Evolutionary conservation across 2,113 vertebrate species (phyloP).

Genomic region (Pungitius pungitius): DNA sequence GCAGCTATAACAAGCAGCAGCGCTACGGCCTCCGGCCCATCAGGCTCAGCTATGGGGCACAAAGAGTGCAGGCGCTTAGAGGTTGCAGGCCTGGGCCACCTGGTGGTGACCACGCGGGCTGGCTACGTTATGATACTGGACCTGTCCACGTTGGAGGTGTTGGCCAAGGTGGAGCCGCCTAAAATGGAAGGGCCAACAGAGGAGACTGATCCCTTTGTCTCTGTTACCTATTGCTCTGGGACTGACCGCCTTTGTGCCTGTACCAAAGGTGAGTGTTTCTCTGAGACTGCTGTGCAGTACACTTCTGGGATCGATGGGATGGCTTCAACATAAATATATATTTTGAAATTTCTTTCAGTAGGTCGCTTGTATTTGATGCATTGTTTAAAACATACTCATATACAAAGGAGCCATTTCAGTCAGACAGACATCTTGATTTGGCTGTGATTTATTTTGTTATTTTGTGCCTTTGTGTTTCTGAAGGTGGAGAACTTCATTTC

Average conservation of each 20-base stretch:
- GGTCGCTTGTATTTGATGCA: no score
- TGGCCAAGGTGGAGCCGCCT: slow-evolving; percentile 97
- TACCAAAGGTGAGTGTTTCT: slow-evolving; percentile 89
- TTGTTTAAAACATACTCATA: no score
- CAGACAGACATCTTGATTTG: no score
- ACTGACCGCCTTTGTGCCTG: slow-evolving; percentile 98
- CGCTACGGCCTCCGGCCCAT: slow-evolving; percentile 17
- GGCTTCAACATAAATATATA: not conserved
- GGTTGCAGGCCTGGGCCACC: slow-evolving; percentile 90
- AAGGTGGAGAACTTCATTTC: slow-evolving; percentile 99
- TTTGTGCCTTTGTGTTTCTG: slow-evolving; percentile 27
- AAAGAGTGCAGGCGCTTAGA: slow-evolving; percentile 88
- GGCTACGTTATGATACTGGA: slow-evolving; percentile 98
- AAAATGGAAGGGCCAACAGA: slow-evolving; percentile 92
- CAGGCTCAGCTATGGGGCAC: slow-evolving; percentile 59
- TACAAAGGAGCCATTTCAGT: no score
- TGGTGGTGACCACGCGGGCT: slow-evolving; percentile 97
- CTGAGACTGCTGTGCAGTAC: not conserved
- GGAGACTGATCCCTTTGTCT: slow-evolving; percentile 94
- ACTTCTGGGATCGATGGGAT: not conserved
- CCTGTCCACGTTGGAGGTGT: slow-evolving; percentile 93
- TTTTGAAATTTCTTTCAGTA: no score
- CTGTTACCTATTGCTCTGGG: slow-evolving; percentile 98
- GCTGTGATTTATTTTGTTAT: not conserved
- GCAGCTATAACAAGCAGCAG: slow-evolving; percentile 50